A percentile compares a stretch with the other conserved stretches of the same genome.
These are phyloP conservation scores for Dipodomys merriami DNA, from an alignment of 2,113 vertebrate genomes.

Conservation along the genomic window DNA sequence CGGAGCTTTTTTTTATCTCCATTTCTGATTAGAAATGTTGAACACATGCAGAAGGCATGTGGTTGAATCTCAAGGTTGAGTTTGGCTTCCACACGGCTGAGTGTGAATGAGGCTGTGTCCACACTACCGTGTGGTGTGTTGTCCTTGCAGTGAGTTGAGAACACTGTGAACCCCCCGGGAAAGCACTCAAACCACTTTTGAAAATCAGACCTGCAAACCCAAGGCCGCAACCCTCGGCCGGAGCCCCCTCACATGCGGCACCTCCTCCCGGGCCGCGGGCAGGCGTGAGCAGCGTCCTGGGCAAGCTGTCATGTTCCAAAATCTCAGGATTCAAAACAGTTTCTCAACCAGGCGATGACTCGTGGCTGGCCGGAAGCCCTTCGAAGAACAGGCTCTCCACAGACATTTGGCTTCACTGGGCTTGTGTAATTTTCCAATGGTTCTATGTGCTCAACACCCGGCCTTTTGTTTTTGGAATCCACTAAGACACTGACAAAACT, in stretches of 20 bases:
- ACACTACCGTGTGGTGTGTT: neutral
- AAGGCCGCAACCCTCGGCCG: neutral
- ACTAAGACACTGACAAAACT: neutral
- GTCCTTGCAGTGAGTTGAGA: neutral
- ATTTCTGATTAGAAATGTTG: neutral
- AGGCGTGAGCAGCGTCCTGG: neutral
- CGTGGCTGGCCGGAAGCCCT: neutral
- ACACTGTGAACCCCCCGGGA: neutral
- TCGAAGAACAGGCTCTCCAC: neutral
- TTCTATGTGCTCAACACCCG: neutral
- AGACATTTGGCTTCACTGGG: neutral
- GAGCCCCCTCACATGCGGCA: neutral
- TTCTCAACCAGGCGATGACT: neutral
- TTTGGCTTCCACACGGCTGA: neutral
- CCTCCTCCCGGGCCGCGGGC: neutral
- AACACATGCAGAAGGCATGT: neutral
- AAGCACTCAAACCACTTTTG: neutral
- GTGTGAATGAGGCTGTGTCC: neutral
- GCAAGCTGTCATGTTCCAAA: conserved; percentile 14
- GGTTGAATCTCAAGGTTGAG: neutral
- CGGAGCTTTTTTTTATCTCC: neutral
- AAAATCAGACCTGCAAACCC: neutral
- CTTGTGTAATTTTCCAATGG: neutral
- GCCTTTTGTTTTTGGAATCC: neutral
- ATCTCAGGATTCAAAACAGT: neutral